Base-by-base conservation (phyloP, 1,140 invertebrate species). In the Geopemphigus sp. region DNA sequence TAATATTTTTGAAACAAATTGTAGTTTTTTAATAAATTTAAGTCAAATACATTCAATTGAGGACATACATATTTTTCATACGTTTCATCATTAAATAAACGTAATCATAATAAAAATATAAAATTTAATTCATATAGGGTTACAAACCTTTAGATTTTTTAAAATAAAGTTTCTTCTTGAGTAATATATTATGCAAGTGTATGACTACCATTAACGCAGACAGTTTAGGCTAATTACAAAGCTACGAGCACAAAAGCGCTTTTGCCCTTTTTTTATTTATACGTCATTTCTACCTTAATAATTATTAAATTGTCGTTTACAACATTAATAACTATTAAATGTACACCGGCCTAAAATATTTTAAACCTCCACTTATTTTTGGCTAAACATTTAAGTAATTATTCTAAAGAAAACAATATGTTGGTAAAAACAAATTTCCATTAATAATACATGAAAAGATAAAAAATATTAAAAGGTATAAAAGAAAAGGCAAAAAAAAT, bases 271-370 rank as follows among this genome's bases (percentile, higher is more conserved):
- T 50, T 68, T 39, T 39, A 39, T 39, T 4, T 8, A 50, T 68
- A 50, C 39, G 39, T 50, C 45, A 24, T 50, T 68, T 50, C 22
- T n/a, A 68, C n/a, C 39, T 68, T 50, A 50, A 68, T 68, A 68
- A 68, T 68, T 68, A 68, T 68, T 47, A 68, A 68, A 47, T 68
- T 68, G 39, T 68, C 39, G 64, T 68, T 68, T 68, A 68, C 39
- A 68, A 68, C 64, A 68, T 68, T 68, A 68, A 68, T 68, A 68
- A 68, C 39, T 68, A 68, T 68, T 68, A 47, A 68, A 68, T 68
- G 22, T 68, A 22, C 39, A 68, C n/a, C 22, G 50, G n/a, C n/a
- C 29, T 10, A 17, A 26, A 68, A 24, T 17, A 68, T 68, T 68
- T 68, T 68, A 15, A 50, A 47, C 64, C n/a, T 68, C n/a, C 26